A percentile compares a stretch with the other conserved stretches of the same genome.
Conservation (phyloP, 2,888 invertebrate genomes). For the Dugesia japonica region DNA sequence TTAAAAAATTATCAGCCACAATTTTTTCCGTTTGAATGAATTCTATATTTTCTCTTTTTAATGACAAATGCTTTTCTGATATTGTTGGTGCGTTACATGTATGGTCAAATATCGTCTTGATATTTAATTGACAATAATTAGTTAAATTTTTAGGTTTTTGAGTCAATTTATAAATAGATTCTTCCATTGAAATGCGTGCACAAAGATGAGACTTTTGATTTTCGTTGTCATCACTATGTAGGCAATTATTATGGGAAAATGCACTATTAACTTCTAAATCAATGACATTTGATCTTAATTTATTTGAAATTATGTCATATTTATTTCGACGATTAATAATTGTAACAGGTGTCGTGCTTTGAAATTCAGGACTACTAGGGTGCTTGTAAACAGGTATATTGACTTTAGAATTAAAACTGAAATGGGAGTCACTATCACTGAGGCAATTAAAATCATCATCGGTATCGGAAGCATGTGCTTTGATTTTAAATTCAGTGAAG, state of each 20-base stretch:
- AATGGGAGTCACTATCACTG: constrained; percentile 1
- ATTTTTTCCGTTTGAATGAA: not conserved
- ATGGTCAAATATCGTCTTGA: not conserved
- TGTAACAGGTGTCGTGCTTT: not conserved
- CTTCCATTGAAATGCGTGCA: not conserved
- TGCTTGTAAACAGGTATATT: not conserved
- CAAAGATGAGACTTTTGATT: not conserved
- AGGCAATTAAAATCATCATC: not conserved
- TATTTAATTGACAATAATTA: not conserved
- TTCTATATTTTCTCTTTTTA: not conserved
- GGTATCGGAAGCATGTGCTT: not conserved
- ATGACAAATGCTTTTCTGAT: not conserved
- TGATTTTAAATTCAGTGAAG: not conserved
- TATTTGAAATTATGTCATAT: not conserved
- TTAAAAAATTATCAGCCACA: not conserved
- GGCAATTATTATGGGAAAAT: not conserved
- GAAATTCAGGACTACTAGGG: not conserved
- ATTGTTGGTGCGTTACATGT: constrained; percentile 10
- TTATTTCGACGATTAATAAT: not conserved
- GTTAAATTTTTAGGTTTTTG: not conserved
- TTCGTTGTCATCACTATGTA: not conserved
- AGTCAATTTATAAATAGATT: not conserved
- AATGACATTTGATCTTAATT: not conserved
- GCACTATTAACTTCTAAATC: not conserved
- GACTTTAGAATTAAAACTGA: not conserved